Evolutionary conservation across 2,797 vertebrate species (phyloP).

Genomic region (Paramormyrops hopkinsi): DNA sequence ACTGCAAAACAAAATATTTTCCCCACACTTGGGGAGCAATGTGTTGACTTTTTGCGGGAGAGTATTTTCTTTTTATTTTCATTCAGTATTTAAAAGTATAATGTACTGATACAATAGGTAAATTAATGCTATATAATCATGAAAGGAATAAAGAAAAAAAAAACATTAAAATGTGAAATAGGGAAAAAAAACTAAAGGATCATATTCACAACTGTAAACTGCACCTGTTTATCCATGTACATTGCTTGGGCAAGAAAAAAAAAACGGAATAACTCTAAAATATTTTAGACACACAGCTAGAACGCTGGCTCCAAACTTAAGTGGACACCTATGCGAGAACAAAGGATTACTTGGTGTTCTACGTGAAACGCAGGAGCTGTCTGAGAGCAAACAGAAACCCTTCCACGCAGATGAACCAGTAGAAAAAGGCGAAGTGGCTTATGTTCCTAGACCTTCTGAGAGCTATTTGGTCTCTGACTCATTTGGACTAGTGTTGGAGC

Average conservation of each 20-base stretch:
- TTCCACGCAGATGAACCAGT: background rate
- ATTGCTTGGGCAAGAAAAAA: constrained; percentile 49
- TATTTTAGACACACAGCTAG: constrained; percentile 26
- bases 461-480: constrained; percentile 2
- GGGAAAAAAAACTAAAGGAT: constrained; percentile 47
- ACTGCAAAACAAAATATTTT: background rate
- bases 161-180: constrained; percentile 43
- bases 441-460: background rate
- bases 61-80: background rate
- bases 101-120: constrained; percentile 19
- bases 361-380: background rate
- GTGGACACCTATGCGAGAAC: background rate
- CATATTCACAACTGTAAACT: constrained; percentile 70
- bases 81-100: background rate
- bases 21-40: background rate
- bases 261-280: constrained; percentile 26
- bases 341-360: background rate
- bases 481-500: background rate
- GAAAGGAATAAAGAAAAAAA: constrained; percentile 62
- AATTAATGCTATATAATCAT: constrained; percentile 40
- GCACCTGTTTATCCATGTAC: constrained; percentile 48
- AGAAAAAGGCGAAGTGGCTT: background rate
- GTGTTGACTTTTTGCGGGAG: background rate
- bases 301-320: background rate
- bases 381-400: background rate